Evolutionary conservation across 2,797 vertebrate genomes (phyloP), one percentile per base, ranked within the genome.

Genomic region (Danio kyathit): DNA sequence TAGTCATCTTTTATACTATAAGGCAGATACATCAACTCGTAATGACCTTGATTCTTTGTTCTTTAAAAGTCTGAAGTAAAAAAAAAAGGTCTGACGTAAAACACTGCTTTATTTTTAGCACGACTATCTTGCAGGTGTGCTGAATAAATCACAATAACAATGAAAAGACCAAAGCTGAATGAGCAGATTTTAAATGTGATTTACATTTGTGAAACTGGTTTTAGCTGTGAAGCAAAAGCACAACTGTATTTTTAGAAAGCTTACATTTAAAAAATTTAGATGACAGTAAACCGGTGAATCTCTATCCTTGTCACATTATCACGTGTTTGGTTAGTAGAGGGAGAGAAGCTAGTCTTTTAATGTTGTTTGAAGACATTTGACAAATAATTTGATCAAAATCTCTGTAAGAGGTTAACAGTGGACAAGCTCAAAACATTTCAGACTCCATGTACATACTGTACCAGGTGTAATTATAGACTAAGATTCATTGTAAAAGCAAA

Each of bases 101-200:
- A 44, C 38, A 8, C 9, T 17, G 40, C 1, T 59, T 6, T 21
- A 21, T 2, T 59, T 29, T 5, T 16, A 12, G 41, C 13, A 66
- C 44, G 13, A 44, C 74, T 76, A 76, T 5, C 19, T 12, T 46
- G 40, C 74, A 56, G 61, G 17, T 54, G 49, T 56, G 61, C 49
- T 56, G 40, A 56, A 66, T 56, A 46, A 66, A 76, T 76, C 6
- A 66, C 4, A 29, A 73, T 6, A 29, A 41, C 41, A 73, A 21
- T 11, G 70, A 46, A 73, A 73, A 73, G 41, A 11, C 17, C 52
- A 44, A 57, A 49, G 74, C 38, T 16, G 40, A 44, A 65, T 12
- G 4, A 63, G 21, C 2, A 0, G 3, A 14, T 63, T 49, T 61
- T 61, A 7, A 49, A 65, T 44, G 12, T 4, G 12, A 17, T 76